Base-by-base conservation (phyloP, 2,888 invertebrate genomes). In the Plebejus argus region DNA sequence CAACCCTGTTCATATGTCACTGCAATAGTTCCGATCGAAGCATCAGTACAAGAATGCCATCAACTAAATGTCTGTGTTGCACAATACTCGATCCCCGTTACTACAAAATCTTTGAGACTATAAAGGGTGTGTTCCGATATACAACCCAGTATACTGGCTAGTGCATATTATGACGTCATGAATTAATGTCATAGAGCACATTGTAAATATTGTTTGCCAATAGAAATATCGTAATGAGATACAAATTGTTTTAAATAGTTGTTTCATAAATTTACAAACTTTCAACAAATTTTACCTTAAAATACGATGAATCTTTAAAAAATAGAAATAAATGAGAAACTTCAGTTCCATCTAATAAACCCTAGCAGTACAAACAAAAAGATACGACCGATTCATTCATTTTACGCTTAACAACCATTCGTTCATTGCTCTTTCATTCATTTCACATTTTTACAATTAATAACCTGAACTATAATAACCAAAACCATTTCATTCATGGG, bases 361-460 rank as follows among this genome's bases (percentile, higher is more conserved):
- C 12, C 6, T 66, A 15, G 66, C 15, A 66, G 33, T 15, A 66
- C 20, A 33, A 15, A 66, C 15, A 33, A 66, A 12, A 33, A 61
- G 2, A 58, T 58, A 20, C 61, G 61, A 66, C 66, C 66, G 18
- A 28, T 66, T 66, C 66, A 66, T 66, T 66, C 28, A 33, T 28
- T 66, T 66, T 28, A 66, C 23, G 66, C 28, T 28, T 61, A 61
- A 61, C 28, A 66, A 28, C 66, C 66, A 66, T 33, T 66, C 66
- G 66, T 66, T 66, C 66, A 18, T 66, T 12, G 23, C 66, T 33
- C 28, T 28, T 49, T 49, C 49, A 23, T 74, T 49, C 53, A 53
- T 74, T 72, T 72, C 45, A 72, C 45, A 66, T 66, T 66, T 66
- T 53, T 53, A 53, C 45, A 74, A 23, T 23, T 53, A 49, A 49